A percentile compares a stretch with the other conserved stretches of the same genome.
phyloP scores from a whole-genome alignment of 2,888 invertebrate genomes.

The Drosophila siamana region DNA sequence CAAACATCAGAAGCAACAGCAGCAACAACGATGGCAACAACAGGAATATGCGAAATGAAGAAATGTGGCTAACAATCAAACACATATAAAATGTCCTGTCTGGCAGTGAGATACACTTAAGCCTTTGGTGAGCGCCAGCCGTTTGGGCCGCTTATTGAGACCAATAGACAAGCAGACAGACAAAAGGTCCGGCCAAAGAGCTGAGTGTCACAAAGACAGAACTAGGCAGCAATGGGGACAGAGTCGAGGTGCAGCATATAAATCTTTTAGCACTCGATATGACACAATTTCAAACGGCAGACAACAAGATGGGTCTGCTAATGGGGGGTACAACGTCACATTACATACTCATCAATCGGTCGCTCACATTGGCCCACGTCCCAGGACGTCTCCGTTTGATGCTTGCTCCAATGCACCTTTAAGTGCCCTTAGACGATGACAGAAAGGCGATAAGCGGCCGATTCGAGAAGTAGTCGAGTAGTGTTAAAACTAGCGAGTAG shows the following conservation, averaged over 20 bases:
- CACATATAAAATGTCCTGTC: constrained; percentile 32
- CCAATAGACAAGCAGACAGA: constrained; percentile 41
- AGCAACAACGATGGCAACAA: constrained; percentile 17
- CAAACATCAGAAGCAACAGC: constrained; percentile 21
- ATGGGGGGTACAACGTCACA: constrained; percentile 25
- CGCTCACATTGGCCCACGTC: constrained; percentile 47
- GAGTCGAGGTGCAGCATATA: constrained; percentile 61
- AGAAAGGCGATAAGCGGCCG: constrained; percentile 61
- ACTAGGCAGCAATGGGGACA: constrained; percentile 28
- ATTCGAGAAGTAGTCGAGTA: constrained; percentile 12
- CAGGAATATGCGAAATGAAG: constrained; percentile 34
- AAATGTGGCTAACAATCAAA: constrained; percentile 40
- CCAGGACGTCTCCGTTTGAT: constrained; percentile 4
- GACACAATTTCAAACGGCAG: constrained; percentile 72
- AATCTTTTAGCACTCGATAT: constrained; percentile 80
- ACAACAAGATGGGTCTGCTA: neutral
- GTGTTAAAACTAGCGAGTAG: neutral
- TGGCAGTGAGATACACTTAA: constrained; percentile 67
- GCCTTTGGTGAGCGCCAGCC: constrained; percentile 66
- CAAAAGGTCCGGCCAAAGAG: neutral
- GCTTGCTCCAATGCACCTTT: constrained; percentile 68
- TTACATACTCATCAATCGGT: constrained; percentile 69
- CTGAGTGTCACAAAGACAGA: neutral
- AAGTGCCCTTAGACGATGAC: constrained; percentile 70
- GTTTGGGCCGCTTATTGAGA: constrained; percentile 72